Evolutionary conservation across 92 coral and sea anemone species (phyloP).

Genomic region (Epizoanthus stellaris): DNA sequence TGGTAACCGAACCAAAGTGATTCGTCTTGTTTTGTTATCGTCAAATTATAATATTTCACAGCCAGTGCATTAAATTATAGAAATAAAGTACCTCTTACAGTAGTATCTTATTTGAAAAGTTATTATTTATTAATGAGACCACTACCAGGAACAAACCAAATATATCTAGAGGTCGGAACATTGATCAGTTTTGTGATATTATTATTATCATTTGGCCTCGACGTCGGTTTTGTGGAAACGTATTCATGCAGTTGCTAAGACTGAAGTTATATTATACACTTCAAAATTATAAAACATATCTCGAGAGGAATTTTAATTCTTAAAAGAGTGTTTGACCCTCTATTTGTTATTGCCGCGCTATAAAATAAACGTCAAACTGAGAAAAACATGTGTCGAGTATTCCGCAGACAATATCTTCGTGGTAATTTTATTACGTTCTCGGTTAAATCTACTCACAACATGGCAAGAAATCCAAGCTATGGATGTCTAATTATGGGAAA

Average conservation of each 20-base stretch:
- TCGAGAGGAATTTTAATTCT: neutral
- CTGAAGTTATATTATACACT: neutral
- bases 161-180: neutral
- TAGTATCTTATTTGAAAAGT: constrained; percentile 5
- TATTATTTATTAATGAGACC: constrained; percentile 23
- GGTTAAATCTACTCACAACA: no score
- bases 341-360: neutral
- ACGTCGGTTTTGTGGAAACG: neutral
- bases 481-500: no score
- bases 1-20: neutral
- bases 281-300: neutral
- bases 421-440: no score
- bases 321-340: neutral
- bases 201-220: neutral
- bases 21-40: constrained; percentile 4
- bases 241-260: neutral
- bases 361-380: no score
- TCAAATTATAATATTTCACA: constrained; percentile 3
- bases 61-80: constrained; percentile 11
- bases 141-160: neutral
- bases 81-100: constrained; percentile 1
- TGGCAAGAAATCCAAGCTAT: no score
- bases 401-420: no score
- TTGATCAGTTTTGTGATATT: neutral
- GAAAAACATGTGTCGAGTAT: no score